Evolutionary conservation across 2,888 invertebrate genomes (phyloP).

Genomic region (Cerceris ruficornis): DNA sequence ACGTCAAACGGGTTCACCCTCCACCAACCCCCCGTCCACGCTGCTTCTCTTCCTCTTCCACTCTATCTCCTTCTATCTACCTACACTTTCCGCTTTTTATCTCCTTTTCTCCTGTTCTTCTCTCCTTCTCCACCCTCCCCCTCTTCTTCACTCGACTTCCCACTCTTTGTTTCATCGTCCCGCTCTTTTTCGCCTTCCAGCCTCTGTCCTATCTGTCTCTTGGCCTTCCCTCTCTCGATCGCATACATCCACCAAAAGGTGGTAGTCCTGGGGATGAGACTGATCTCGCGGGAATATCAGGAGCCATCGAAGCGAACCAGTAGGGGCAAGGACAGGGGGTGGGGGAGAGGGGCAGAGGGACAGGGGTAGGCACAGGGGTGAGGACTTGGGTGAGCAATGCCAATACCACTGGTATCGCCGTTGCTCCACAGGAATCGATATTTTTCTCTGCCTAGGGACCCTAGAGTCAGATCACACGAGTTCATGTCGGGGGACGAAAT

Average conservation of each 20-base stretch:
- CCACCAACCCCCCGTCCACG: background rate
- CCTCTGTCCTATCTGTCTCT: slow-evolving; percentile 21
- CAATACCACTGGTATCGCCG: slow-evolving; percentile 30
- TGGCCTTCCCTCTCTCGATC: background rate
- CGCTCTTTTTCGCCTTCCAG: slow-evolving; percentile 17
- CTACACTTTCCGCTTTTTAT: background rate
- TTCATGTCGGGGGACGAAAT: slow-evolving; percentile 49
- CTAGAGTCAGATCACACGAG: slow-evolving; percentile 42
- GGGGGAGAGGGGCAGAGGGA: background rate
- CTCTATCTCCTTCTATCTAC: slow-evolving; percentile 6
- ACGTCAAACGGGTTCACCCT: slow-evolving; percentile 61
- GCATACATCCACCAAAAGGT: slow-evolving; percentile 45
- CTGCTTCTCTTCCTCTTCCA: background rate
- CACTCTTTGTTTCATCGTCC: slow-evolving; percentile 10
- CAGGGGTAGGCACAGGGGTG: slow-evolving; percentile 13
- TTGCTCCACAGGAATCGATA: slow-evolving; percentile 52
- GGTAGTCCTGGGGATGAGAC: slow-evolving; percentile 49
- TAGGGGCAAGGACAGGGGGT: slow-evolving; percentile 19
- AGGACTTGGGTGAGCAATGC: slow-evolving; percentile 39
- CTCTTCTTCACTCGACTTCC: slow-evolving; percentile 5
- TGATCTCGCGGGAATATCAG: slow-evolving; percentile 65
- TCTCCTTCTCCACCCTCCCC: slow-evolving; percentile 14
- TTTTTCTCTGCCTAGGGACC: slow-evolving; percentile 58
- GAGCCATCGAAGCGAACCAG: slow-evolving; percentile 61
- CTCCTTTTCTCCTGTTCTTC: slow-evolving; percentile 20